Base-by-base conservation (phyloP, 1,140 invertebrate genomes). In the Nymphalis io region DNA sequence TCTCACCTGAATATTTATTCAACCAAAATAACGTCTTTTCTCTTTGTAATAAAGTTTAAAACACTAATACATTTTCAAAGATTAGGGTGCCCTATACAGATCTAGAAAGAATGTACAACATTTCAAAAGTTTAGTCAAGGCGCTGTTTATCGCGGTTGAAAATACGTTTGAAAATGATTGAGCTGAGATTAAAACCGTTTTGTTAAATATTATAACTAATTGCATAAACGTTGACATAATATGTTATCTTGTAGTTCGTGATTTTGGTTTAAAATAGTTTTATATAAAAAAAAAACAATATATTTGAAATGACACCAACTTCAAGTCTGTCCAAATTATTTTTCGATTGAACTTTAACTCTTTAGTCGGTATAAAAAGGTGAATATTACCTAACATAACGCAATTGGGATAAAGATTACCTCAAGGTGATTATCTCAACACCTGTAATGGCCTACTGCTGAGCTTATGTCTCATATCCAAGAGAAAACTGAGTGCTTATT, bases 121-220 rank as follows among this genome's bases (percentile, higher is more conserved):
- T 51, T 76, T 70, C 73, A 72, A 75, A 67, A 63, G 61, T 70
- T 68, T 67, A 74, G 71, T 75, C 68, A 78, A 75, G 76, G 74
- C 69, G 69, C 64, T 66, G n/a, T 64, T 68, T 70, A 66, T 75
- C 48, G 18, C 33, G 27, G 16, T 51, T 48, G 27, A 62, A 55
- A 59, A 46, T 53, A 53, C 18, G 51, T 48, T 62, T 51, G 11
- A 51, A 33, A 51, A 27, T 11, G 51, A 55, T 55, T 51, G 23
- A 23, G 27, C n/a, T 8, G 11, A 51, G 46, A 20, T 62, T 39
- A 62, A 62, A 16, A n/a, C 16, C 12, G 2, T 21, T 62, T 51
- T 33, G 51, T 27, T 55, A 55, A 55, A 55, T 55, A 55, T 55
- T 55, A 27, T 55, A 55, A 55, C 16, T 55, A 4, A 55, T 55